phyloP scores from a whole-genome alignment of 2,113 vertebrate genomes.

The Porphyrio hochstetteri region DNA sequence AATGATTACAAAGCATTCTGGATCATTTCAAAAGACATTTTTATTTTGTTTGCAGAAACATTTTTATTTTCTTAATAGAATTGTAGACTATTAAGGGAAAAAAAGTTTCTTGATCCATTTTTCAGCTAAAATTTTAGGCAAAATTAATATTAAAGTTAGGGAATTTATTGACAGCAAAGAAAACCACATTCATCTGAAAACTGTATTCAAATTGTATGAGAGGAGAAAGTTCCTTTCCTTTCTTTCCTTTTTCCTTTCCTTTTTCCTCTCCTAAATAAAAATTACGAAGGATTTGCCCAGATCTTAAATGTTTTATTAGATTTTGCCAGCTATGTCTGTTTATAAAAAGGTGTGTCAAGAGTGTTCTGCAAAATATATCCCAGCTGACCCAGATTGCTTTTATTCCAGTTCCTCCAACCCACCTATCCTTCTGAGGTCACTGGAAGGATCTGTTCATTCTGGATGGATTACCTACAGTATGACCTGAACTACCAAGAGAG shows the following conservation, averaged over 20 bases:
- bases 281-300: background rate
- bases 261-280: no score
- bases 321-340: background rate
- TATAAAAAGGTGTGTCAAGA: background rate
- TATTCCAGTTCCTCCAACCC: background rate
- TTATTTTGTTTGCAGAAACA: background rate
- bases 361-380: background rate
- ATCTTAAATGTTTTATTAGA: background rate
- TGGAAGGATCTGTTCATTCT: background rate
- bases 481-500: background rate
- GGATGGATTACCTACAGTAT: background rate
- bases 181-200: background rate
- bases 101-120: background rate
- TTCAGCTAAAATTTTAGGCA: background rate
- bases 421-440: background rate
- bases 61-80: background rate
- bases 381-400: background rate
- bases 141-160: background rate
- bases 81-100: fast-evolving
- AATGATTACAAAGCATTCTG: background rate
- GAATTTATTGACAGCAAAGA: background rate
- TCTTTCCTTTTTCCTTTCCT: no score
- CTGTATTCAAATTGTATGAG: background rate
- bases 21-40: background rate
- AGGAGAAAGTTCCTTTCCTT: background rate